phyloP scores from a whole-genome alignment of 2,888 invertebrate genomes.

The Morpho helenor region DNA sequence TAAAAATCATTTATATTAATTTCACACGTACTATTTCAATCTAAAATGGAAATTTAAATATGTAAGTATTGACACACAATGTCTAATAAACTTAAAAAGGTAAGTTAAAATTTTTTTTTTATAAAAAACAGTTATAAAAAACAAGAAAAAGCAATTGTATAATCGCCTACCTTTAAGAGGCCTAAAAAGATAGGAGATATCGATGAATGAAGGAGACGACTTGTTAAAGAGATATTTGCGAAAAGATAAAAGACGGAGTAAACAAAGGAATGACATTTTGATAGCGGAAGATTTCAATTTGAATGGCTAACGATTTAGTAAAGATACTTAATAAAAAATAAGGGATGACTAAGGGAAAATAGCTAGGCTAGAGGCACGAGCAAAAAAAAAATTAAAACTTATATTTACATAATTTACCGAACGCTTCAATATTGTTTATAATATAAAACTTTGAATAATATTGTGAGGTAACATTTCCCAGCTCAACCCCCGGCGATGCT shows the following conservation, averaged over 20 bases:
- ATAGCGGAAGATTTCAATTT: conserved; percentile 11
- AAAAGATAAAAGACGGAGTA: conserved; percentile 44
- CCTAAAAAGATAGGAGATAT: too few relatives aligned
- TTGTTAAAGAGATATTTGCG: conserved; percentile 40
- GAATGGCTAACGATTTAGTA: conserved; percentile 7
- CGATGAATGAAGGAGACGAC: conserved; percentile 44
- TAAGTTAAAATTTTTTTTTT: conserved; percentile 26
- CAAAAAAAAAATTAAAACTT: too few relatives aligned
- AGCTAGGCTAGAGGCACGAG: too few relatives aligned
- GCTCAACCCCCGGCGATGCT: too few relatives aligned
- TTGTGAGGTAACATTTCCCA: too few relatives aligned
- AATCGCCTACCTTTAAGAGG: conserved; percentile 39
- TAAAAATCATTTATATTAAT: too few relatives aligned
- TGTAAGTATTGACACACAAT: neutral
- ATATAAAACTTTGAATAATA: too few relatives aligned
- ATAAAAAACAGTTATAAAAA: conserved; percentile 32
- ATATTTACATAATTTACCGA: too few relatives aligned
- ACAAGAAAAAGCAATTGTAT: conserved; percentile 43
- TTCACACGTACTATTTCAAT: too few relatives aligned
- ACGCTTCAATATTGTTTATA: too few relatives aligned
- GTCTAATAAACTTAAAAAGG: conserved; percentile 34
- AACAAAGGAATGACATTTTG: conserved; percentile 36
- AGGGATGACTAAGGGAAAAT: neutral
- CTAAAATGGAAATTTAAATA: neutral
- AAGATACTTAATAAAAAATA: conserved; percentile 1